A percentile compares a stretch with the other conserved stretches of the same genome.
These are phyloP conservation scores for Ceyx cyanopectus DNA, from an alignment of 2,113 vertebrate genomes.

Conservation along the genomic window DNA sequence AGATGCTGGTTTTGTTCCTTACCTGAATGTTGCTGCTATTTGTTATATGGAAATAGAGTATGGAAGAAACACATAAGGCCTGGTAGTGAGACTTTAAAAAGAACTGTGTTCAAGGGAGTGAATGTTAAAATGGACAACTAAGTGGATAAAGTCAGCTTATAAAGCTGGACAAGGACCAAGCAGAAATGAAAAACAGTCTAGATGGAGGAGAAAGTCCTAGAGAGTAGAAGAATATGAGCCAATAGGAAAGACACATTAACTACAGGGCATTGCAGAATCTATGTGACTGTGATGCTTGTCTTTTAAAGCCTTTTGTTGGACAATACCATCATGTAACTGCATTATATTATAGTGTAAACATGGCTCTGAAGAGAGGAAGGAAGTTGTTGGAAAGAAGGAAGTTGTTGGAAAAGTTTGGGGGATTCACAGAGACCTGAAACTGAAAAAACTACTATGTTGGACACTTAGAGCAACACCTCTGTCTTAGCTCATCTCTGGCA, in stretches of 20 bases:
- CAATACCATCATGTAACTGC: background rate
- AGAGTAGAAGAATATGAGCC: background rate
- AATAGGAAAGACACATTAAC: background rate
- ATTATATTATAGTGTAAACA: background rate
- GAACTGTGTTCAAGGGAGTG: background rate
- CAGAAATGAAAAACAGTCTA: background rate
- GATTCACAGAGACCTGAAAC: background rate
- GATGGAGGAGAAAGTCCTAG: background rate
- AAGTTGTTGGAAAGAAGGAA: background rate
- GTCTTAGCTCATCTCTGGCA: background rate
- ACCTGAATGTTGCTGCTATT: background rate
- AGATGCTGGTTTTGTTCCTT: background rate
- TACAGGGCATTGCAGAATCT: background rate
- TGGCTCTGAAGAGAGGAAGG: background rate
- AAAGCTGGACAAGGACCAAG: conserved; percentile 1
- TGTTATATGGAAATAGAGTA: background rate
- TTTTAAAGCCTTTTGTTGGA: conserved; percentile 20
- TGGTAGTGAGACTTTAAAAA: background rate
- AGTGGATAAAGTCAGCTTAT: background rate
- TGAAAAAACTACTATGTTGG: background rate
- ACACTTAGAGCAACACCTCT: background rate
- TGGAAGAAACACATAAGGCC: background rate
- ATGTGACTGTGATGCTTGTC: background rate
- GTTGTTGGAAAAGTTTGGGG: background rate
- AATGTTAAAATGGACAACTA: background rate